Percentiles rank a stretch among this genome's conserved stretches.
Conservation (phyloP, 35 echinoderm and acorn worm genomes). For the Ophiothrix spiculata region DNA sequence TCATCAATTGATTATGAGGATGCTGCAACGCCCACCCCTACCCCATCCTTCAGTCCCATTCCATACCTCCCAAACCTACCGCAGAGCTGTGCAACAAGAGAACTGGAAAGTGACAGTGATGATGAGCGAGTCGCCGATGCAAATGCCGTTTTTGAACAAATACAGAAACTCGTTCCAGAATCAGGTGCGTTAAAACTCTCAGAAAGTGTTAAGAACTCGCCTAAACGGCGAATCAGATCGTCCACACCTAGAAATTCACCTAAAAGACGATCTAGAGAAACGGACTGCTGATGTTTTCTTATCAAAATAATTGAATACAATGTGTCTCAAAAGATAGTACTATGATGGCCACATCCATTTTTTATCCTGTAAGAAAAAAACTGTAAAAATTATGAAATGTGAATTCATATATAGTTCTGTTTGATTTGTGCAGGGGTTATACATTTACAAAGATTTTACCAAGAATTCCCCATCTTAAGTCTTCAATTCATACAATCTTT, state of each 20-base stretch:
- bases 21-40: slow-evolving; percentile 23
- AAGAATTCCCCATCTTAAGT: too few relatives aligned
- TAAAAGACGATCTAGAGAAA: not conserved
- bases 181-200: not conserved
- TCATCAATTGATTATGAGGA: not conserved
- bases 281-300: slow-evolving; percentile 1
- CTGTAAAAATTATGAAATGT: too few relatives aligned
- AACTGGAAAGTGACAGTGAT: not conserved
- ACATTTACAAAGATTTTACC: too few relatives aligned
- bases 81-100: not conserved
- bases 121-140: not conserved
- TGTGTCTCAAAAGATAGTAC: too few relatives aligned
- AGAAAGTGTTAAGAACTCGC: not conserved
- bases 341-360: too few relatives aligned
- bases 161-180: not conserved
- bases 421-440: too few relatives aligned
- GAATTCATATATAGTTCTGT: too few relatives aligned
- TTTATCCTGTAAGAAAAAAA: too few relatives aligned
- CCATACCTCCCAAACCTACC: not conserved
- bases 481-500: too few relatives aligned
- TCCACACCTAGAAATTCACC: not conserved
- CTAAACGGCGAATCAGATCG: not conserved
- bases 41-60: slow-evolving; percentile 5
- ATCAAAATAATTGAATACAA: too few relatives aligned
- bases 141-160: not conserved